Percentiles rank a stretch among this genome's conserved stretches.
These are phyloP conservation scores for Eriocheir sinensis DNA, from an alignment of 1,140 invertebrate species.

Conservation along the genomic window DNA sequence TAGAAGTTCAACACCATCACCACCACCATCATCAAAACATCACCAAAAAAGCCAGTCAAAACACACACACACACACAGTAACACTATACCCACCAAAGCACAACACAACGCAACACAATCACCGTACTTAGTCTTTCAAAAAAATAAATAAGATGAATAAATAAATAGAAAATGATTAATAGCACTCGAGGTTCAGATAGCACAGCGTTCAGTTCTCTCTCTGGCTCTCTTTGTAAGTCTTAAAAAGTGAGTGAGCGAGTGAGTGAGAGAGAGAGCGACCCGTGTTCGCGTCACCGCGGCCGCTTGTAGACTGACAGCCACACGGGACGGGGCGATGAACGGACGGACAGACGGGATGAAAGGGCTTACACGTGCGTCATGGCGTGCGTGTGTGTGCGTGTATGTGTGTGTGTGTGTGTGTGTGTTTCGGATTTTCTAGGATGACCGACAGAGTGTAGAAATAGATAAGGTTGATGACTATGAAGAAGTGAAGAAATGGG, in stretches of 20 bases:
- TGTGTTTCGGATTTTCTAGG: too few relatives aligned
- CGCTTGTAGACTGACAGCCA: neutral
- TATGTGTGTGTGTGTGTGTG: neutral
- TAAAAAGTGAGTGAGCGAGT: too few relatives aligned
- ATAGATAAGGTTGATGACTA: too few relatives aligned
- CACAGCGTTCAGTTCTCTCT: too few relatives aligned
- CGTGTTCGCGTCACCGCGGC: neutral
- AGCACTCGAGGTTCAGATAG: too few relatives aligned
- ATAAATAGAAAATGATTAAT: too few relatives aligned
- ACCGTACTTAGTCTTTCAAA: too few relatives aligned
- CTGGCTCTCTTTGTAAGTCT: too few relatives aligned
- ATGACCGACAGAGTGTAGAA: too few relatives aligned
- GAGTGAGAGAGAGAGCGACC: neutral
- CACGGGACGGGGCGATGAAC: neutral
- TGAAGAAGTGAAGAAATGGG: too few relatives aligned
- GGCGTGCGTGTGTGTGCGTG: neutral
- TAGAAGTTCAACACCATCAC: neutral
- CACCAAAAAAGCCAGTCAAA: neutral
- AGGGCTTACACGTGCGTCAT: constrained; percentile 9
- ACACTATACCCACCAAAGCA: neutral
- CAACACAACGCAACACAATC: neutral
- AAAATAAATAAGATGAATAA: too few relatives aligned
- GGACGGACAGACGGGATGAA: neutral
- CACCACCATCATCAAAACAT: neutral
- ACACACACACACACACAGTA: neutral